phyloP scores from a whole-genome alignment of 2,888 invertebrate species.

The Macrosoma leucophasiata region DNA sequence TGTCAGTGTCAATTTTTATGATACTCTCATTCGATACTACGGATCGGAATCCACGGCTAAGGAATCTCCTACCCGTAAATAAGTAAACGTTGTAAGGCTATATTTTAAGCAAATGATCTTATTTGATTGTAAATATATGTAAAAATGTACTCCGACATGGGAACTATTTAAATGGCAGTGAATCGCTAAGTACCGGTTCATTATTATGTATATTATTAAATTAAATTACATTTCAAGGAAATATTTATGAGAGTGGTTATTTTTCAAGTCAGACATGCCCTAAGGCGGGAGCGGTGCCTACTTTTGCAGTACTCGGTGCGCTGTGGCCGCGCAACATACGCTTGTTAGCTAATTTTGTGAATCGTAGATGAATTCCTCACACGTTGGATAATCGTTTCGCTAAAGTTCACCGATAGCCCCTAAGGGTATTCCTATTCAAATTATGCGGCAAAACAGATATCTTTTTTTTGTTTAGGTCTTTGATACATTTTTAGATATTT shows the following conservation, averaged over 20 bases:
- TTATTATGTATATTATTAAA: conserved; percentile 54
- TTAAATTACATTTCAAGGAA: conserved; percentile 61
- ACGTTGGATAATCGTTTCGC: too few relatives aligned
- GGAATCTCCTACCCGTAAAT: conserved; percentile 26
- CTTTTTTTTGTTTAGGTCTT: too few relatives aligned
- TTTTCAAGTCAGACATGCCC: conserved; percentile 55
- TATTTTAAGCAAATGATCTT: conserved; percentile 23
- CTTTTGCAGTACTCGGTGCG: conserved; percentile 30
- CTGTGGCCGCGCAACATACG: conserved; percentile 14
- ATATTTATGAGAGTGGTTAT: conserved; percentile 63
- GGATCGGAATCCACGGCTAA: conserved; percentile 29
- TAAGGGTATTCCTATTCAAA: too few relatives aligned
- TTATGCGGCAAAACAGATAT: too few relatives aligned
- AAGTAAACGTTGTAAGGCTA: conserved; percentile 17
- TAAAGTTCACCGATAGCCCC: too few relatives aligned
- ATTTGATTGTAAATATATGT: conserved; percentile 19
- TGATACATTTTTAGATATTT: too few relatives aligned
- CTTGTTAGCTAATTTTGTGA: conserved; percentile 17
- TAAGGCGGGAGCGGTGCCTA: conserved; percentile 38
- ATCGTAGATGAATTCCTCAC: too few relatives aligned
- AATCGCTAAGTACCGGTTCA: conserved; percentile 30
- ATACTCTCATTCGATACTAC: conserved; percentile 49
- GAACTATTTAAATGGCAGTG: conserved; percentile 13
- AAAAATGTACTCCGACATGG: conserved; percentile 6
- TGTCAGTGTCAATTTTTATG: conserved; percentile 67